These are phyloP conservation scores for rabbit (Oryctolagus cuniculus) DNA, from an alignment of 2,113 vertebrate species.

Conservation along the genomic window mOryCun1.1 NC_091441.1:9520001-9520500, in stretches of 20 bases:
- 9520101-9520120: background rate
- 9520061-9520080: background rate
- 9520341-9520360: accelerated
- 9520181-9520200: accelerated
- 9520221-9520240: background rate
- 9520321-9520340: accelerated
- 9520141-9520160: background rate
- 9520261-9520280: background rate
- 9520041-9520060: background rate
- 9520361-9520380: accelerated
- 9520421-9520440: too few relatives aligned
- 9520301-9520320: accelerated
- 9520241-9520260: background rate
- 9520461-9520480: too few relatives aligned
- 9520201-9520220: too few relatives aligned
- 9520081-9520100: background rate
- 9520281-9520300: background rate
- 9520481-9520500: accelerated
- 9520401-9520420: background rate
- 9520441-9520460: background rate
- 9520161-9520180: too few relatives aligned
- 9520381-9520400: background rate
- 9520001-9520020: background rate
- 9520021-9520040: background rate
- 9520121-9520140: background rate